Evolutionary conservation across 1,140 invertebrate genomes (phyloP).

Genomic region (Formica selysi): DNA sequence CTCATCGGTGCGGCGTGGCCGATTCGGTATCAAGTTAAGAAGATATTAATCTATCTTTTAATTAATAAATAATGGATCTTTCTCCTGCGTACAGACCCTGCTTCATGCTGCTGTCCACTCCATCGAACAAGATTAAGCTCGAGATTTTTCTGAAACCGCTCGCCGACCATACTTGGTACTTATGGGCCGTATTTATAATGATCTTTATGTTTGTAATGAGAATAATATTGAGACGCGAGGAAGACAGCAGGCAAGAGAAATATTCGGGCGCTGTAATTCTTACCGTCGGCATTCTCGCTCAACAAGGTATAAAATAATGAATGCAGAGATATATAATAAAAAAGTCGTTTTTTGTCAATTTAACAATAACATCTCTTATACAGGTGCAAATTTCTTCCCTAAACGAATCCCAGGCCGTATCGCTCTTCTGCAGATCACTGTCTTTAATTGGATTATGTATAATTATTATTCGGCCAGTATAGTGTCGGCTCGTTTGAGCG

Average conservation of each 20-base stretch:
- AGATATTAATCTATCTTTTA: constrained; percentile 21
- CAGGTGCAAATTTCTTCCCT: constrained; percentile 73
- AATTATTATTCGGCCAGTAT: constrained; percentile 82
- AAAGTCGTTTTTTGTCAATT: not conserved
- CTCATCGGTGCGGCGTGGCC: constrained; percentile 73
- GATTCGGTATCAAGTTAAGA: constrained; percentile 58
- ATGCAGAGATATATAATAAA: not conserved
- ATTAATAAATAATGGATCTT: not conserved
- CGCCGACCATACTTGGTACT: constrained; percentile 70
- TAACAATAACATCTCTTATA: not conserved
- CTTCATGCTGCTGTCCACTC: constrained; percentile 75
- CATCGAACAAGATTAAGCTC: constrained; percentile 71
- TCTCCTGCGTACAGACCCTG: constrained; percentile 69
- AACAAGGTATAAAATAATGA: constrained; percentile 72
- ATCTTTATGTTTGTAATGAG: constrained; percentile 68
- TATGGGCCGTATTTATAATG: constrained; percentile 45
- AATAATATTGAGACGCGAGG: constrained; percentile 70
- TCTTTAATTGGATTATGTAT: constrained; percentile 79
- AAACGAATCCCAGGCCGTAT: constrained; percentile 72
- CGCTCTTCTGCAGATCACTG: constrained; percentile 72
- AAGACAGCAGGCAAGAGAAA: constrained; percentile 48
- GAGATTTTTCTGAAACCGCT: constrained; percentile 76
- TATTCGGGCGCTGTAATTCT: constrained; percentile 67
- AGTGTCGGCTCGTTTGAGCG: constrained; percentile 81
- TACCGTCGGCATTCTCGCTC: constrained; percentile 73